Base-by-base conservation (phyloP, 1,140 invertebrate species). In the Drosophila tristis region DNA sequence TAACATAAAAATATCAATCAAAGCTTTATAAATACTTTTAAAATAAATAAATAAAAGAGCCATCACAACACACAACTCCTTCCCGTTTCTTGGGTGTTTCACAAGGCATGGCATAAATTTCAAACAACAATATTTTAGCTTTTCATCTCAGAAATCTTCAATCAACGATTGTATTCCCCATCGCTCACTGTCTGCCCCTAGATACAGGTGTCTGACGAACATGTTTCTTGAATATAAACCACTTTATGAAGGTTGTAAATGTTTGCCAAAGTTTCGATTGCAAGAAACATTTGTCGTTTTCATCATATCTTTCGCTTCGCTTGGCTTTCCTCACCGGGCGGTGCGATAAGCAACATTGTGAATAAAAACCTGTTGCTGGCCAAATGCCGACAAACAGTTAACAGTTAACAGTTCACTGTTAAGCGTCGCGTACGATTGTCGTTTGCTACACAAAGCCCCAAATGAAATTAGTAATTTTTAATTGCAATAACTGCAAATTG, bases 391-490 rank as follows among this genome's bases (percentile, higher is more conserved):
- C 68, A 49, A 58, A 62, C 73, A 78, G 82, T 85, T 63, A 58
- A 62, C 73, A 78, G 78, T 85, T 63, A 60, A 64, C 58, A 80
- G 57, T 44, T 44, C 23, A 48, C 73, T 73, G 60, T 80, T 65
- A 80, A 57, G 42, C 39, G 49, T 57, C 47, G 16, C 48, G 66
- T 60, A 66, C 81, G 60, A 62, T 48, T 58, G 44, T 45, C 9
- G 45, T 25, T 50, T 20, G 20, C 25, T 13, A 16, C 13, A 9
- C n/a, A 11, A 8, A 42, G 15, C 23, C 44, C 48, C 58, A 63
- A 59, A 50, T 53, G 49, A 56, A 74, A 59, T 53, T 57, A 55
- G 54, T 39, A 13, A 49, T 42, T 25, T 29, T 56, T 56, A 64
- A 59, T 62, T 72, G 49, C 56, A 70, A 39, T 20, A 76, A 66